Percentiles rank a stretch among this genome's conserved stretches.
phyloP scores from a whole-genome alignment of 2,113 vertebrate species.

The Hipposideros armiger region DNA sequence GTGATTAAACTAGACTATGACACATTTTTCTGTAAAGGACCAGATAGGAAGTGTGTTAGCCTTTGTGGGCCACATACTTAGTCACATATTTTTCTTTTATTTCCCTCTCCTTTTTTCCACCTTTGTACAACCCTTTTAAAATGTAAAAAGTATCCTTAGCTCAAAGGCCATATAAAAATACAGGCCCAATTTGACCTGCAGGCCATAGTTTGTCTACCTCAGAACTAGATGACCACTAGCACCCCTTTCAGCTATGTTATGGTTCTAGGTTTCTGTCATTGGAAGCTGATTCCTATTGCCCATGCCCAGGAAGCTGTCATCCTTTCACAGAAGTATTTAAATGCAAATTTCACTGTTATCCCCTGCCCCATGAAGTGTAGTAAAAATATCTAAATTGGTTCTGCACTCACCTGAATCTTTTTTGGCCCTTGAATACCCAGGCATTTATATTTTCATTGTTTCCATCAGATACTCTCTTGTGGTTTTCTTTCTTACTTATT shows the following conservation, averaged over 20 bases:
- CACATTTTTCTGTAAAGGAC: neutral
- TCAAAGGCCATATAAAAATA: neutral
- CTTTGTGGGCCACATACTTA: neutral
- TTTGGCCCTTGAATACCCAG: neutral
- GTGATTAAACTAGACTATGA: neutral
- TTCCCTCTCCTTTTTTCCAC: too few species aligned
- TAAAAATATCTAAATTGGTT: neutral
- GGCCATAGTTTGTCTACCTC: neutral
- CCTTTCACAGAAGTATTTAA: neutral
- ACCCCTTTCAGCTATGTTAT: neutral
- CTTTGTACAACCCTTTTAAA: constrained; percentile 1
- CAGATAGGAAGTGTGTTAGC: neutral
- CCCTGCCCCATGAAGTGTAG: neutral
- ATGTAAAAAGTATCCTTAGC: neutral
- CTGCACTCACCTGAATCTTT: neutral
- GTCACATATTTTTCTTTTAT: neutral
- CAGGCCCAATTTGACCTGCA: neutral
- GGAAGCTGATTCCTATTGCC: neutral
- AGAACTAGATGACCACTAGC: neutral
- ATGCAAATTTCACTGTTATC: neutral
- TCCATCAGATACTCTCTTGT: neutral
- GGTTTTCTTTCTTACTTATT: neutral
- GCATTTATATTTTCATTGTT: neutral
- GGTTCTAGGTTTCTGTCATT: neutral
- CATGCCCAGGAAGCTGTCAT: neutral